Conservation (phyloP, 2,797 vertebrate species). For the Ara ararauna region DNA sequence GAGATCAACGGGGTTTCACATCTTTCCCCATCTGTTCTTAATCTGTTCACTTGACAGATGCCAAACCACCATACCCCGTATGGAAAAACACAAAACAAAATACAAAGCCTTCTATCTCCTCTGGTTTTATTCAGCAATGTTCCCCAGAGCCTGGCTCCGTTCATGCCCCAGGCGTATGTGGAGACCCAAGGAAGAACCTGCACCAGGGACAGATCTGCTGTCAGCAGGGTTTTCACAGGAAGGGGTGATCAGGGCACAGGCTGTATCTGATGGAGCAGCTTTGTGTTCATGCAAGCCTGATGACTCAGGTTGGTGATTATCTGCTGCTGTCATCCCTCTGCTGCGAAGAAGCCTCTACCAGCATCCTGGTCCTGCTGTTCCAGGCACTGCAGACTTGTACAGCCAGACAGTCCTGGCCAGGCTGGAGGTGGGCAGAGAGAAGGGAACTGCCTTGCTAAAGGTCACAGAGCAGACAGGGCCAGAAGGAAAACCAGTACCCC, state of each 20-base stretch:
- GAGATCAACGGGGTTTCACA: slow-evolving; percentile 61
- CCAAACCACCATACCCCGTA: slow-evolving; percentile 61
- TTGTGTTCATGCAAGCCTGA: not conserved
- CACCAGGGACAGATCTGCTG: not conserved
- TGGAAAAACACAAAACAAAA: slow-evolving; percentile 55
- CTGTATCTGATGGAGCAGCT: not conserved
- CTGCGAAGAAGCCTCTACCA: not conserved
- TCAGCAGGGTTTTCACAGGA: not conserved
- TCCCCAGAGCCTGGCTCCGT: not conserved
- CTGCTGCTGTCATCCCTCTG: slow-evolving; percentile 7
- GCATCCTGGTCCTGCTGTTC: not conserved
- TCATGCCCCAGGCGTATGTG: not conserved
- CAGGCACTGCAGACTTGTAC: not conserved
- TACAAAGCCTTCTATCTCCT: not conserved
- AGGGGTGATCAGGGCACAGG: not conserved
- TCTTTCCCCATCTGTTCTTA: slow-evolving; percentile 69
- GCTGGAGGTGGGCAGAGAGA: not conserved
- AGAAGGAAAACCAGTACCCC: not conserved
- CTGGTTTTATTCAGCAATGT: not conserved
- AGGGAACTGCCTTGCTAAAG: not conserved
- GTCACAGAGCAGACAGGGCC: not conserved
- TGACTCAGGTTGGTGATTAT: slow-evolving; percentile 11
- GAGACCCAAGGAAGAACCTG: not conserved
- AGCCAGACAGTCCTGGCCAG: not conserved
- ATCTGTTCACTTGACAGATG: slow-evolving; percentile 54